phyloP scores from a whole-genome alignment of 2,797 vertebrate species.

The Leuciscus waleckii region DNA sequence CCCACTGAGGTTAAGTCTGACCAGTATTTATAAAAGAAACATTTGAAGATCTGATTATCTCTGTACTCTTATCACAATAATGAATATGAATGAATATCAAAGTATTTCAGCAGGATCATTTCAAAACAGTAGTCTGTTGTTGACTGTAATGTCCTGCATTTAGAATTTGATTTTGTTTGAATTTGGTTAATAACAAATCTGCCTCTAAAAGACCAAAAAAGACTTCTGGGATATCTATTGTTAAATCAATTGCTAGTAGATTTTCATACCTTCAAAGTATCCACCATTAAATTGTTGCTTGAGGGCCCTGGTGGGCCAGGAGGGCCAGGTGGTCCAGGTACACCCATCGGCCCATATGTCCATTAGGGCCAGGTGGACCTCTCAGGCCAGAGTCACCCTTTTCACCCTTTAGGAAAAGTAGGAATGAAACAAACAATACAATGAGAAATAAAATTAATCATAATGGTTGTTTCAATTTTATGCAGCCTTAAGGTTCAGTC shows the following conservation, averaged over 20 bases:
- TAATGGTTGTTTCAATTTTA: not conserved
- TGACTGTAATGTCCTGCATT: not conserved
- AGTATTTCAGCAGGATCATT: not conserved
- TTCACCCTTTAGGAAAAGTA: slow-evolving; percentile 81
- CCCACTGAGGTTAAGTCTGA: not conserved
- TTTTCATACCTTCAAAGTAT: slow-evolving; percentile 56
- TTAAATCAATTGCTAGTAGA: not conserved
- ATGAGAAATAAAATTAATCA: not conserved
- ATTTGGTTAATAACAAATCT: not conserved
- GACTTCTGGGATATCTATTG: too few species aligned
- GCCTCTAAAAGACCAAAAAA: not conserved
- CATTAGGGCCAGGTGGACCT: slow-evolving; percentile 81
- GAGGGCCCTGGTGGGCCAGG: slow-evolving; percentile 78
- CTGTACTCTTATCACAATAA: not conserved
- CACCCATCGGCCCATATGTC: slow-evolving; percentile 62
- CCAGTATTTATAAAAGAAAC: not conserved
- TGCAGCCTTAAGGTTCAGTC: not conserved
- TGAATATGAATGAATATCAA: too few species aligned
- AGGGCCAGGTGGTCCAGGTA: slow-evolving; percentile 75
- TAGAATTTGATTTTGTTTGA: too few species aligned
- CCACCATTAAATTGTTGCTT: slow-evolving; percentile 72
- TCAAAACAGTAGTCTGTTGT: not conserved
- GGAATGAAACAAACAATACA: not conserved
- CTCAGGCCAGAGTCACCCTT: slow-evolving; percentile 77
- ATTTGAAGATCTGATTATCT: not conserved